These are phyloP conservation scores for Rousettus leschenaultii DNA, from an alignment of 2,113 vertebrate species.

Conservation along the genomic window DNA sequence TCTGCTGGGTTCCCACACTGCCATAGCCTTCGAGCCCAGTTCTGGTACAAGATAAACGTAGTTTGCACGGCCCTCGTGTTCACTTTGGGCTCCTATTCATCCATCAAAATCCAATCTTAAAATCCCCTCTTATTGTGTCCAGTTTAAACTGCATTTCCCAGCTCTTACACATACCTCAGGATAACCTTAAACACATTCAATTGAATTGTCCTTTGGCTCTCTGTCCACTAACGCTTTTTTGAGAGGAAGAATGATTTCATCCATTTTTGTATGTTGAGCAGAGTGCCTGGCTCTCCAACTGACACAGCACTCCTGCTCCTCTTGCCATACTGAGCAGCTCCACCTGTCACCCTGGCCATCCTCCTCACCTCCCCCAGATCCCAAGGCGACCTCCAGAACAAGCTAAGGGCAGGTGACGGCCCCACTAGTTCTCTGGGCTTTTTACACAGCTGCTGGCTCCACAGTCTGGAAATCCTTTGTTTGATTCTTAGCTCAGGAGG, in stretches of 20 bases:
- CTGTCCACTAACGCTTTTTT: background rate
- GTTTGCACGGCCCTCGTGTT: background rate
- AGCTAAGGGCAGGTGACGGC: background rate
- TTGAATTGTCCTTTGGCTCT: background rate
- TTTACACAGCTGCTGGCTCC: background rate
- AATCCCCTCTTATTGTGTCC: background rate
- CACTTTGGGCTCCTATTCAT: background rate
- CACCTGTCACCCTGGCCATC: background rate
- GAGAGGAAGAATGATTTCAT: background rate
- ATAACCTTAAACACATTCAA: background rate
- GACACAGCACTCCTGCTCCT: background rate
- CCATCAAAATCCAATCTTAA: background rate
- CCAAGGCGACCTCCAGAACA: background rate
- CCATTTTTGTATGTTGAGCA: background rate
- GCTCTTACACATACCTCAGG: background rate
- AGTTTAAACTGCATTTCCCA: background rate
- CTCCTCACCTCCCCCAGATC: background rate
- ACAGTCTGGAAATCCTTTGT: background rate
- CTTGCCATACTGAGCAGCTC: rapidly evolving
- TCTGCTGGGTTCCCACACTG: background rate
- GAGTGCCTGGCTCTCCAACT: background rate
- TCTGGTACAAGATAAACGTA: background rate
- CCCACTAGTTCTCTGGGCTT: background rate
- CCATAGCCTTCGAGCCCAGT: background rate
- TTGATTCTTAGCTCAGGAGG: background rate